phyloP scores from a whole-genome alignment of 2,113 vertebrate genomes.

The Brachyhypopomus gauderio region DNA sequence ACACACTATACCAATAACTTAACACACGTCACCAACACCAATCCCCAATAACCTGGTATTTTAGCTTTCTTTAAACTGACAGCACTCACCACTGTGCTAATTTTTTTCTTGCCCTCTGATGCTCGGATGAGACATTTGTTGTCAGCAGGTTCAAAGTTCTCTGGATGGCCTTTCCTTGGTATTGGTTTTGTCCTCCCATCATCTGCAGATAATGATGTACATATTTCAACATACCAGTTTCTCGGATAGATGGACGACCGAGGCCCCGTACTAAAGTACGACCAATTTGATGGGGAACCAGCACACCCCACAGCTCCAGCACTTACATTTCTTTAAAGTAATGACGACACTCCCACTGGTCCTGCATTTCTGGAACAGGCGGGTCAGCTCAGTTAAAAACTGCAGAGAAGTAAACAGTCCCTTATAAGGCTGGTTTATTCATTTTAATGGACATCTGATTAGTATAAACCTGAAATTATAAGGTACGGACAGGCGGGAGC shows the following conservation, averaged over 20 bases:
- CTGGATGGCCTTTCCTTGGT: conserved; percentile 86
- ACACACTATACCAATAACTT: too few relatives aligned
- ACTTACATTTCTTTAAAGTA: conserved; percentile 97
- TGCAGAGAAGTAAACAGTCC: conserved; percentile 62
- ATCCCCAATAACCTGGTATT: neutral
- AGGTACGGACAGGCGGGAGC: too few relatives aligned
- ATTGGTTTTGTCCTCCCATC: conserved; percentile 93
- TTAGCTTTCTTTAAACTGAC: neutral
- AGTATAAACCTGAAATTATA: too few relatives aligned
- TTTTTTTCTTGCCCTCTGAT: conserved; percentile 95
- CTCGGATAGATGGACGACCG: too few relatives aligned
- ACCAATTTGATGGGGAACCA: neutral
- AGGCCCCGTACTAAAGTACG: neutral
- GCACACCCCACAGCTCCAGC: neutral
- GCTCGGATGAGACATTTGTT: conserved; percentile 97
- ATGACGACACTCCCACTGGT: conserved; percentile 91
- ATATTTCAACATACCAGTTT: neutral
- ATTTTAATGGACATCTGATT: too few relatives aligned
- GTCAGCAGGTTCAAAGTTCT: conserved; percentile 88
- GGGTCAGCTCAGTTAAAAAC: conserved; percentile 96
- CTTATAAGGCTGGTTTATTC: too few relatives aligned
- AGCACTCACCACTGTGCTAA: conserved; percentile 93
- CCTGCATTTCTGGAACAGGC: conserved; percentile 96
- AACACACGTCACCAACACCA: too few relatives aligned
- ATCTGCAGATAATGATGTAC: conserved; percentile 70